Evolutionary conservation across 2,797 vertebrate species (phyloP), one percentile per base, ranked within the genome.

Genomic region (Pipistrellus nathusii): DNA sequence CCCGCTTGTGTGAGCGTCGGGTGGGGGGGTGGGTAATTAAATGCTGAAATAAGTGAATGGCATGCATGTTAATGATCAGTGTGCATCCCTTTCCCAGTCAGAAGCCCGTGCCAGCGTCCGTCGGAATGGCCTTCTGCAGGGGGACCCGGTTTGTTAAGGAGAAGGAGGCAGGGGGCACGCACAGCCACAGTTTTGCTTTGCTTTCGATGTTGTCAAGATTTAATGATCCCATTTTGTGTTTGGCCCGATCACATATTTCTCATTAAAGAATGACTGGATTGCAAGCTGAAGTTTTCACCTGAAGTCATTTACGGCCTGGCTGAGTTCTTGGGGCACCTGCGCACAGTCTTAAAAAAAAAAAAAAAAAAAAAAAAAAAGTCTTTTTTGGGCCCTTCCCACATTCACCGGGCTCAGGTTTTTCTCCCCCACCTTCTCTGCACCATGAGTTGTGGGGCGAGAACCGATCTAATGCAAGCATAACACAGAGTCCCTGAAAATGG

Each of bases 211-310:
- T 32, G 68, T 81, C 59, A 81, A 90, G 94, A 62, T 80, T 75
- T 96, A 90, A 94, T 93, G 93, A 94, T 91, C 96, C 90, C 95
- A 78, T 95, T 92, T 93, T 55, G 35, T 92, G 72, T 93, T 95
- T 91, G 81, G 88, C 85, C 85, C 85, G 92, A 92, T 95, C 93
- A 55, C 55, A 44, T 88, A 85, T 86, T 96, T 95, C 93, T 94
- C 90, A 68, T n/a, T 84, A 95, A 96, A 93, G 95, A 94, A 93
- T 78, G 94, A 75, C 93, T 64, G 88, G 77, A 85, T 82, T 9
- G 51, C 48, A 71, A 62, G 88, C 62, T 71, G 94, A 87, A 73
- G 71, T 94, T 91, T 95, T 90, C 82, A 90, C 88, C 95, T 93
- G 90, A 94, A 94, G 92, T 82, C 78, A 81, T 95, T 92, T 94